Conservation (phyloP, 1,140 invertebrate species). For the Ceratina australensis region DNA sequence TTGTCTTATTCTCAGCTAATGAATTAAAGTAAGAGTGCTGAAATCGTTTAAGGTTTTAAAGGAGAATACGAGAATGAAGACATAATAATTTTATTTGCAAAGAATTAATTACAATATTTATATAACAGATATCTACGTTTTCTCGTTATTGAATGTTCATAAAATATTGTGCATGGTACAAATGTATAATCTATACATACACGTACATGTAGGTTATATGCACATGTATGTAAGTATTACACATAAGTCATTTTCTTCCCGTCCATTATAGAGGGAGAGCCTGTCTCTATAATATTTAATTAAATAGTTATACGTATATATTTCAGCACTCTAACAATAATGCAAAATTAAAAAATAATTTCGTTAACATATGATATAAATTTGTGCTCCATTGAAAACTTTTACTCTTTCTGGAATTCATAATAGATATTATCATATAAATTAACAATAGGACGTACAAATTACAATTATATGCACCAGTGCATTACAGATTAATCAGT, state of each 20-base stretch:
- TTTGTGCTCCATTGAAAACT: constrained; percentile 38
- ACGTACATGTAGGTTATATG: neutral
- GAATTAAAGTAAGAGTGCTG: constrained; percentile 56
- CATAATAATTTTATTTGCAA: constrained; percentile 56
- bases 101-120: constrained; percentile 49
- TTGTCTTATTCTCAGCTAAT: constrained; percentile 10
- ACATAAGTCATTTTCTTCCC: neutral
- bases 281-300: constrained; percentile 1
- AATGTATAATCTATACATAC: constrained; percentile 14
- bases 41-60: constrained; percentile 54
- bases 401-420: constrained; percentile 3
- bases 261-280: too few relatives aligned
- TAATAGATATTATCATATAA: constrained; percentile 19
- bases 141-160: constrained; percentile 5
- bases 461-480: constrained; percentile 31
- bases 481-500: constrained; percentile 24
- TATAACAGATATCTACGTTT: constrained; percentile 33
- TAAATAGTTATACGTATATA: constrained; percentile 36
- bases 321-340: constrained; percentile 62
- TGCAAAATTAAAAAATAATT: constrained; percentile 36
- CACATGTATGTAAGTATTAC: constrained; percentile 25
- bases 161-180: constrained; percentile 41
- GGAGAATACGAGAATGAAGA: constrained; percentile 45
- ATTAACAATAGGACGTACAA: constrained; percentile 16
- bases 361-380: constrained; percentile 20